Conservation (phyloP, 2,888 invertebrate genomes). For the Epinotia brunnichana region DNA sequence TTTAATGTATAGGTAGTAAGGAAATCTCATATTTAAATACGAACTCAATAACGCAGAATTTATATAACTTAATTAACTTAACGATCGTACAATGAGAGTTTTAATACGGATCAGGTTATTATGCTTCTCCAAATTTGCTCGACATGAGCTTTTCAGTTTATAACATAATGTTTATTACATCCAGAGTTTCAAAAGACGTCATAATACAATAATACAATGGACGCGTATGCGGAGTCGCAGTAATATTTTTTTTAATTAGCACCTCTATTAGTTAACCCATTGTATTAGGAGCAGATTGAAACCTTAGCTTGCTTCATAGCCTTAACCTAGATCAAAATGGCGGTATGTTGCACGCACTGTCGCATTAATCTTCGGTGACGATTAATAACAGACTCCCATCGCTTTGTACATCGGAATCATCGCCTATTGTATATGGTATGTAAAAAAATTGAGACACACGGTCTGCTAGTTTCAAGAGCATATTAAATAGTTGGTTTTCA, state of each 20-base stretch:
- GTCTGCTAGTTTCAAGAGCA: conserved; percentile 19
- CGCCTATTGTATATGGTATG: conserved; percentile 70
- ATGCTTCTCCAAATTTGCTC: background rate
- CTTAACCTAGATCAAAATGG: conserved; percentile 69
- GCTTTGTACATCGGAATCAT: conserved; percentile 71
- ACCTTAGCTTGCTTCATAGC: conserved; percentile 51
- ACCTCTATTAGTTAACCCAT: conserved; percentile 54
- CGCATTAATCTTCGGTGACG: conserved; percentile 75
- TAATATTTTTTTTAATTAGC: conserved; percentile 54
- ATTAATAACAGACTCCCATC: conserved; percentile 71
- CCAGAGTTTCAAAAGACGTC: conserved; percentile 37
- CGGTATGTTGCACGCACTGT: conserved; percentile 62
- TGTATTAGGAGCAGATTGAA: conserved; percentile 55
- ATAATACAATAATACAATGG: conserved; percentile 46
- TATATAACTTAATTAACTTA: conserved; percentile 16
- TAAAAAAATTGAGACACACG: conserved; percentile 59
- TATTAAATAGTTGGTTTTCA: too few relatives aligned
- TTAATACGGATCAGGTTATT: conserved; percentile 3
- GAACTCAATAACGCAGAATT: background rate
- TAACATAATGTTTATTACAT: conserved; percentile 20
- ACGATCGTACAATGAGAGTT: background rate
- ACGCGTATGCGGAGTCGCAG: conserved; percentile 47
- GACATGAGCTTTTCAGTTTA: conserved; percentile 7
- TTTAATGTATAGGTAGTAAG: conserved; percentile 15
- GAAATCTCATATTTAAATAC: conserved; percentile 2